phyloP scores from a whole-genome alignment of 1,140 invertebrate species.

The Drosophila bocqueti region DNA sequence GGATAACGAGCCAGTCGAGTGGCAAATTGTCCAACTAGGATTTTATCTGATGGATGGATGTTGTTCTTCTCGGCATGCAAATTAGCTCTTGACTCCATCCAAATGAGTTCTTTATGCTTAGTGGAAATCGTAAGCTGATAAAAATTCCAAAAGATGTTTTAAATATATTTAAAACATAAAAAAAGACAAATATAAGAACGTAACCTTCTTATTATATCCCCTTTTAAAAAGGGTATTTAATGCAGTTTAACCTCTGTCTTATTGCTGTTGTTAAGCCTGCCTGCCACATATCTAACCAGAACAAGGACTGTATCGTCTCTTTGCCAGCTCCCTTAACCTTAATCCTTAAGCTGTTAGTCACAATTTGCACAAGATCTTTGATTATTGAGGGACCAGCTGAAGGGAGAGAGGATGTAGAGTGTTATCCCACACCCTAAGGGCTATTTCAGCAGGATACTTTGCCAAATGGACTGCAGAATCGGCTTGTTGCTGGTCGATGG shows the following conservation, averaged over 20 bases:
- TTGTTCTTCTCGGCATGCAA: slow-evolving; percentile 38
- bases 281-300: background rate
- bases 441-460: slow-evolving; percentile 33
- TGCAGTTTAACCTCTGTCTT: background rate
- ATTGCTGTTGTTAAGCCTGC: background rate
- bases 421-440: slow-evolving; percentile 6
- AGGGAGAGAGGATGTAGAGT: background rate
- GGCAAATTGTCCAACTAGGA: slow-evolving; percentile 40
- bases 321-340: slow-evolving; percentile 18
- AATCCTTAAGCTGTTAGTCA: slow-evolving; percentile 49
- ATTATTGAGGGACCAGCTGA: slow-evolving; percentile 21
- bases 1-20: slow-evolving; percentile 60
- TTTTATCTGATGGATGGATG: slow-evolving; percentile 44
- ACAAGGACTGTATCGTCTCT: background rate
- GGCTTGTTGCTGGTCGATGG: slow-evolving; percentile 54
- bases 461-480: slow-evolving; percentile 42
- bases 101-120: slow-evolving; percentile 6
- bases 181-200: background rate
- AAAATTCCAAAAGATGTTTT: background rate
- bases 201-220: background rate
- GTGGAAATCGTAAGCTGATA: slow-evolving; percentile 6
- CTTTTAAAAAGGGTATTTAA: background rate
- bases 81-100: slow-evolving; percentile 18
- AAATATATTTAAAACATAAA: background rate
- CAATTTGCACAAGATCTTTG: slow-evolving; percentile 47